Percentiles rank a stretch among this genome's conserved stretches.
These are phyloP conservation scores for Apteryx owenii DNA, from an alignment of 2,113 vertebrate species.

Conservation along the genomic window DNA sequence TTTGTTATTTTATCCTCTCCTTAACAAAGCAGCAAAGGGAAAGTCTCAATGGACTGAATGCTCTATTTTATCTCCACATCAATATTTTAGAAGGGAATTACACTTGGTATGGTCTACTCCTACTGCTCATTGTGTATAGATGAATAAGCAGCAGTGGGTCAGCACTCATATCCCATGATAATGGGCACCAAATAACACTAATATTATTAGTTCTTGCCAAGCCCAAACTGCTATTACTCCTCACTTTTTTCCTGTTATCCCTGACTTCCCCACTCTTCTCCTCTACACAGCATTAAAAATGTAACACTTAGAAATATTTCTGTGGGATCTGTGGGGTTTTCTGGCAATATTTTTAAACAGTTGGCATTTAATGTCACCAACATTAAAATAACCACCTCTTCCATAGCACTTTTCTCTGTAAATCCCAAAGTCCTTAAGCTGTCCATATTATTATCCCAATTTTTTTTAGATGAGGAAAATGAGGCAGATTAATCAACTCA, in stretches of 20 bases:
- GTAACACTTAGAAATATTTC: not conserved
- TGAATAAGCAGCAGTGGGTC: not conserved
- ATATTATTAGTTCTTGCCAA: not conserved
- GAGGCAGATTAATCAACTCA: not conserved
- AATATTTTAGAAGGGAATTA: not conserved
- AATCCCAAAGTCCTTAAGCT: not conserved
- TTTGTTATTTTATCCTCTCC: not conserved
- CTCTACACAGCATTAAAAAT: not conserved
- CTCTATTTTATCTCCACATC: not conserved
- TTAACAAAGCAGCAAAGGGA: not conserved
- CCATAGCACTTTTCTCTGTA: not conserved
- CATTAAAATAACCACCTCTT: not conserved
- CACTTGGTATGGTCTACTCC: not conserved
- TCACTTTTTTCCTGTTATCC: not conserved
- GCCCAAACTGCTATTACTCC: not conserved
- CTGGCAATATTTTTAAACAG: not conserved
- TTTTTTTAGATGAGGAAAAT: not conserved
- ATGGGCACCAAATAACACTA: not conserved
- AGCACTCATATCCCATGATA: rapidly evolving
- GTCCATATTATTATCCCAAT: too few species aligned
- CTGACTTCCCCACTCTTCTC: not conserved
- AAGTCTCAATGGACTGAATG: not conserved
- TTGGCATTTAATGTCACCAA: not conserved
- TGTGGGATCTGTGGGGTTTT: not conserved
- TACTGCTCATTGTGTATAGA: not conserved